Evolutionary conservation across 2,888 invertebrate genomes (phyloP).

Genomic region (Schizotus pectinicornis): DNA sequence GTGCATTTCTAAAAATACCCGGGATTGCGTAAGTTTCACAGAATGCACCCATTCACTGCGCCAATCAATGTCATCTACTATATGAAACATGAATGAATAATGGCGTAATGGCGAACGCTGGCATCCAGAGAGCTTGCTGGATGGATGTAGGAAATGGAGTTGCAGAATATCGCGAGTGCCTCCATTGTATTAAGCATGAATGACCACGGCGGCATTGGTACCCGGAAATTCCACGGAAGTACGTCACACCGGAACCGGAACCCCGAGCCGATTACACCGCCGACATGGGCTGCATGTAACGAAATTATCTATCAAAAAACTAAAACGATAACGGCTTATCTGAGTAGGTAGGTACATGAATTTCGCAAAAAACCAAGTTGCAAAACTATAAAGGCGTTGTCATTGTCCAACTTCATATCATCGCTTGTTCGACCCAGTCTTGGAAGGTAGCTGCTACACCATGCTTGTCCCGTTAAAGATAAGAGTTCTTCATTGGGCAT

Average conservation of each 20-base stretch:
- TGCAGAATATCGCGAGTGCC: constrained; percentile 26
- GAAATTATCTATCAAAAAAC: constrained; percentile 39
- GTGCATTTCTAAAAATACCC: constrained; percentile 36
- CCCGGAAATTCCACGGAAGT: constrained; percentile 47
- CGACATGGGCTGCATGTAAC: constrained; percentile 44
- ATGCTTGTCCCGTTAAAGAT: too few species aligned
- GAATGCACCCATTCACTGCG: constrained; percentile 44
- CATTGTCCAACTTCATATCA: too few species aligned
- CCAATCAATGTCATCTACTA: constrained; percentile 45
- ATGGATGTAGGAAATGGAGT: constrained; percentile 23
- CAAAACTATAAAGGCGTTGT: too few species aligned
- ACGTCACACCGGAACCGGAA: constrained; percentile 49
- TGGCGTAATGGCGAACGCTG: constrained; percentile 29
- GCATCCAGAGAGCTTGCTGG: constrained; percentile 15
- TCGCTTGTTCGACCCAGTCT: too few species aligned
- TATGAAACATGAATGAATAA: constrained; percentile 43
- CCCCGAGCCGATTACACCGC: constrained; percentile 40
- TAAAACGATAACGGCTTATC: too few species aligned
- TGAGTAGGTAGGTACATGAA: too few species aligned
- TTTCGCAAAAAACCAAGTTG: too few species aligned
- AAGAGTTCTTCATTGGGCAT: too few species aligned
- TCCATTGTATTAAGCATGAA: constrained; percentile 34
- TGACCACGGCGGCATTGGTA: constrained; percentile 37
- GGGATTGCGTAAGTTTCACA: constrained; percentile 36
- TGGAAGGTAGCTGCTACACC: too few species aligned